These are phyloP conservation scores for Aurelia aurita complex sp. Pacific DNA, from an alignment of 30 jellyfish, hydroid and myxozoan genomes.

Conservation along the genomic window DNA sequence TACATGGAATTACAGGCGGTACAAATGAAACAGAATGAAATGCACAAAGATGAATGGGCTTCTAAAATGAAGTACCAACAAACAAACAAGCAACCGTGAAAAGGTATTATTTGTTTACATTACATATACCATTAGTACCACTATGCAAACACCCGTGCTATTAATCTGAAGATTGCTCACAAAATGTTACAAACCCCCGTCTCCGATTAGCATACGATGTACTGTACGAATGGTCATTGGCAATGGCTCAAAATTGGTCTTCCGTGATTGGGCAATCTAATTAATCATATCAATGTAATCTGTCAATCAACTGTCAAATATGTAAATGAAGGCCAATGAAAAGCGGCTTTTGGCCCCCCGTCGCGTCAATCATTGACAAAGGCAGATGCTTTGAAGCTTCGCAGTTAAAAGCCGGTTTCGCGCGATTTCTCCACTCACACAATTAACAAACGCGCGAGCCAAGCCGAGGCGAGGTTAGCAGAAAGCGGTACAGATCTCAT, in stretches of 20 bases:
- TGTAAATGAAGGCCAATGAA: slow-evolving; percentile 82
- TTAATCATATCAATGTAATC: slow-evolving; percentile 77
- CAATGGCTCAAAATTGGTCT: slow-evolving; percentile 47
- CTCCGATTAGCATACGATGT: slow-evolving; percentile 5
- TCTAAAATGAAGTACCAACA: no score
- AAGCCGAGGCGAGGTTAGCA: background rate
- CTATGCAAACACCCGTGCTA: slow-evolving; percentile 28
- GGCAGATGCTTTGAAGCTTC: slow-evolving; percentile 63
- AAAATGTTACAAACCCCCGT: slow-evolving; percentile 34
- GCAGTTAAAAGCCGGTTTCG: slow-evolving; percentile 71
- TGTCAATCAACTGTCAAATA: slow-evolving; percentile 89
- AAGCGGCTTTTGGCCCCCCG: slow-evolving; percentile 87
- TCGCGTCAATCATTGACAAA: slow-evolving; percentile 61
- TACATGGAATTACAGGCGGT: no score
- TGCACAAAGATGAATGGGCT: no score
- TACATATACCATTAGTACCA: background rate
- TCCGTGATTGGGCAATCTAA: slow-evolving; percentile 85
- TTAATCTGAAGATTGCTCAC: background rate
- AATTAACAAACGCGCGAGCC: slow-evolving; percentile 26
- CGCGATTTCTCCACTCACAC: slow-evolving; percentile 64
- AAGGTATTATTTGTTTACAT: no score
- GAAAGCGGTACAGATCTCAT: background rate
- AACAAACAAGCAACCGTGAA: no score
- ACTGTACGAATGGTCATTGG: slow-evolving; percentile 42
- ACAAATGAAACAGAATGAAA: no score